Percentiles rank a stretch among this genome's conserved stretches.
Conservation (phyloP, 2,888 invertebrate species). For the Lamproptera curius region DNA sequence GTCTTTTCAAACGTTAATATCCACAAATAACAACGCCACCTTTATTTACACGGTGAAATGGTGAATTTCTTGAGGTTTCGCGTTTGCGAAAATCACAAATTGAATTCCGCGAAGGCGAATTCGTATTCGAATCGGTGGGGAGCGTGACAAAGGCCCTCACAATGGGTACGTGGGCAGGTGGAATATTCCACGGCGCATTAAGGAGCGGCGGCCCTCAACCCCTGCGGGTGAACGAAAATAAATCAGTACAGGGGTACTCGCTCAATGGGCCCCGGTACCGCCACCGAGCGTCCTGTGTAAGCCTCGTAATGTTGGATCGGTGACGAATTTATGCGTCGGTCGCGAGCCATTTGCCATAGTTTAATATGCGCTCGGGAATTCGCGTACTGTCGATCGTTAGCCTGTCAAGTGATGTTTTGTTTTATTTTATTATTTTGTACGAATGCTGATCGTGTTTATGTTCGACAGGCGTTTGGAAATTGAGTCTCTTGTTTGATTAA, state of each 20-base stretch:
- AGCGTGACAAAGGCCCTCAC: slow-evolving; percentile 10
- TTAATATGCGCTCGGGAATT: slow-evolving; percentile 13
- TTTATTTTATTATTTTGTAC: too few species aligned
- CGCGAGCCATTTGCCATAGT: slow-evolving; percentile 18
- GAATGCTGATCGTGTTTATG: too few species aligned
- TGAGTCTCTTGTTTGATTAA: too few species aligned
- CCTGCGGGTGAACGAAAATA: slow-evolving; percentile 49
- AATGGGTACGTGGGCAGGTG: slow-evolving; percentile 21
- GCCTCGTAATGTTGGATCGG: slow-evolving; percentile 19
- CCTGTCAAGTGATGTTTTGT: not conserved
- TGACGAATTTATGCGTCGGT: slow-evolving; percentile 28
- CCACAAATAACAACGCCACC: not conserved
- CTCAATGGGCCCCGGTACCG: slow-evolving; percentile 56
- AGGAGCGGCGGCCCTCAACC: slow-evolving; percentile 23
- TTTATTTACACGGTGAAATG: not conserved
- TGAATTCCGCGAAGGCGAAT: not conserved
- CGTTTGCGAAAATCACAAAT: not conserved
- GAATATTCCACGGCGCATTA: slow-evolving; percentile 18
- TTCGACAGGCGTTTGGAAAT: too few species aligned
- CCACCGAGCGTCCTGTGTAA: slow-evolving; percentile 37
- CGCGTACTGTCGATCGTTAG: slow-evolving; percentile 5
- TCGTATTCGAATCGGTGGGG: slow-evolving; percentile 1
- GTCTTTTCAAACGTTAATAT: not conserved
- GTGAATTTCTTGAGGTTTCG: not conserved
- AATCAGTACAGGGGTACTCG: slow-evolving; percentile 56